A percentile compares a stretch with the other conserved stretches of the same genome.
Evolutionary conservation across 1,140 invertebrate species (phyloP).

Genomic region (Drosophila paulistorum): DNA sequence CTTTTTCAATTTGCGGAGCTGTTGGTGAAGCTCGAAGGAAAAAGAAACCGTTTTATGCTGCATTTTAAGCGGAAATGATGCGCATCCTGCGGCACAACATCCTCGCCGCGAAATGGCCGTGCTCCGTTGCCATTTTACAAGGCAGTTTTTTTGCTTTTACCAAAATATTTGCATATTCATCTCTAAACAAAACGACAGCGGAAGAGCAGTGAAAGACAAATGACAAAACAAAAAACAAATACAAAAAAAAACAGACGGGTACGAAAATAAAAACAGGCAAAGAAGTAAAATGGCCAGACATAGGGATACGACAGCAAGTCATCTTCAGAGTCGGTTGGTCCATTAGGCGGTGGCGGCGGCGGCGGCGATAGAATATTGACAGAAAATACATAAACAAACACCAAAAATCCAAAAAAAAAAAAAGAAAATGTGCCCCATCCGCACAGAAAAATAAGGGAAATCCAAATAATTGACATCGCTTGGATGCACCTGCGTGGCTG

Average conservation of each 20-base stretch:
- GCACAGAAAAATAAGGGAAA: constrained; percentile 22
- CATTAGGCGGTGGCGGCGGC: constrained; percentile 42
- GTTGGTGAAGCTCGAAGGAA: constrained; percentile 10
- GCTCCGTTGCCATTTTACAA: constrained; percentile 24
- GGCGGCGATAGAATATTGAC: constrained; percentile 47
- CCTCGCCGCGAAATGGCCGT: constrained; percentile 70
- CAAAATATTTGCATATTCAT: constrained; percentile 81
- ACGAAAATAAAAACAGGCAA: constrained; percentile 3
- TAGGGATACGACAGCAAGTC: constrained; percentile 45
- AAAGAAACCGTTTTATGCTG: constrained; percentile 74
- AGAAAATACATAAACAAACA: constrained; percentile 1
- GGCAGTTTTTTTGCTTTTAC: constrained; percentile 40
- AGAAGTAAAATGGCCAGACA: constrained; percentile 49
- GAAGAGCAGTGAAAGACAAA: constrained; percentile 66
- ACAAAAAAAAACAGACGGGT: constrained; percentile 17
- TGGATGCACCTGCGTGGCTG: constrained; percentile 36
- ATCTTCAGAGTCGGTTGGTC: constrained; percentile 46
- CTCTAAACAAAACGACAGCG: constrained; percentile 79
- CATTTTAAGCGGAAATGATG: constrained; percentile 80
- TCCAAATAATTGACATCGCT: constrained; percentile 71
- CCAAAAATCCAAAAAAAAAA: too few species aligned
- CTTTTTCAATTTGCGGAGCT: constrained; percentile 25
- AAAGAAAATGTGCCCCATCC: too few species aligned
- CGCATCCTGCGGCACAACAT: constrained; percentile 75
- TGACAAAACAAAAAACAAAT: constrained; percentile 51